Base-by-base conservation (phyloP, 2,888 invertebrate genomes). In the Drosophila paranaensis region DNA sequence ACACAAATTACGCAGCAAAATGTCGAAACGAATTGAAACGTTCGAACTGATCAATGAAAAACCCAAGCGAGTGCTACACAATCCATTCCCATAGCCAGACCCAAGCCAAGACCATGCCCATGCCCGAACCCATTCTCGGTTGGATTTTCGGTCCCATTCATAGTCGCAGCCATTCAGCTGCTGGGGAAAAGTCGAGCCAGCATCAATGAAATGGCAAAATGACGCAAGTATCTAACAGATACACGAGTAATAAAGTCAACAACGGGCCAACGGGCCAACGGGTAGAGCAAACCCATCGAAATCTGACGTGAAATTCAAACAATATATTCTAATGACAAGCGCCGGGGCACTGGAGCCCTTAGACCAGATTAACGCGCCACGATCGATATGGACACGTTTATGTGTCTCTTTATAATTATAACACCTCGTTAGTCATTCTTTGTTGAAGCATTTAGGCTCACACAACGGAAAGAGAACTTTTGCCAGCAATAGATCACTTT, bases 1-100 rank as follows among this genome's bases (percentile, higher is more conserved):
- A 91, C 88, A 86, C 89, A 83, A 88, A 90, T 91, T 91, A 91
- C 91, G 90, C 90, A 91, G 91, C 91, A 89, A 89, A 91, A 91
- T 88, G 88, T 88, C 81, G 79, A 82, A 74, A 79, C 85, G 88
- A 85, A 86, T 85, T 86, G 85, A 88, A 86, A 81, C 77, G 88
- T 85, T 77, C 62, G 51, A 68, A 62, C 60, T 74, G 84, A 82
- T 84, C 88, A 85, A 85, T 88, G 85, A 85, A 85, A 85, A 80
- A 62, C 69, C 53, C 46, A 13, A 51, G 42, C 46, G 40, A 66
- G 67, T 27, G 39, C 68, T 25, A 30, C 56, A 51, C 57, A 27
- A 37, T 14, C 54, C 10, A 62, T 45, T 55, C 37, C 51, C 63
- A 39, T 39, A 11, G 39, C n/a, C 54, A 54, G 14, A 6, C 51